Percentiles rank a stretch among this genome's conserved stretches.
These are phyloP conservation scores for Echinops telfairi DNA, from an alignment of 2,113 vertebrate species.

Conservation along the genomic window DNA sequence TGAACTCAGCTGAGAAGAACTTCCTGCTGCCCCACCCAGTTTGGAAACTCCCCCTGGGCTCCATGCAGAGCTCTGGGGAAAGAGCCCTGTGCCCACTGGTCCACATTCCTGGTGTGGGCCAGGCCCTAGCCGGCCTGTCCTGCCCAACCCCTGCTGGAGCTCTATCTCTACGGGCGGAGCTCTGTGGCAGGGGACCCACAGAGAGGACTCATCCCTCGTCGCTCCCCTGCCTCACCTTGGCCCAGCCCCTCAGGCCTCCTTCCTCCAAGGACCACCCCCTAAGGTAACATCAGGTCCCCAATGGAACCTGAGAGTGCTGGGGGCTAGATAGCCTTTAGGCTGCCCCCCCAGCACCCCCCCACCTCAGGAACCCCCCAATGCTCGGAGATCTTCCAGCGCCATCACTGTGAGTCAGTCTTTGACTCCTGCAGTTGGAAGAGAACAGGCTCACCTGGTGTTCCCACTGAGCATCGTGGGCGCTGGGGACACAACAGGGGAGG, in stretches of 20 bases:
- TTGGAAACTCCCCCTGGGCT: slow-evolving; percentile 57
- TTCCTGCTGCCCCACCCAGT: background rate
- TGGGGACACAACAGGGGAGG: background rate
- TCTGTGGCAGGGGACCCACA: background rate
- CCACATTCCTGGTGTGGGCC: slow-evolving; percentile 19
- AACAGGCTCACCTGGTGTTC: slow-evolving; percentile 51
- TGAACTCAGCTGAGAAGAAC: slow-evolving; percentile 65
- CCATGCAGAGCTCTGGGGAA: background rate
- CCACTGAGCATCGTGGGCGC: background rate
- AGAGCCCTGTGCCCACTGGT: background rate
- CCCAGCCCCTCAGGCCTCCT: background rate
- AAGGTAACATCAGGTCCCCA: too few species aligned
- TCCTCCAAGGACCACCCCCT: background rate
- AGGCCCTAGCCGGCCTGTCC: background rate
- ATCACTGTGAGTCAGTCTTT: background rate
- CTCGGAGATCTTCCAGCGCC: background rate
- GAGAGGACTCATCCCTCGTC: background rate
- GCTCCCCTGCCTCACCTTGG: background rate
- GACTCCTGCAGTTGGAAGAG: background rate
- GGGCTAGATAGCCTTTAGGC: background rate
- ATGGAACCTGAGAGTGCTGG: background rate
- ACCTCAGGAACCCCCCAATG: background rate
- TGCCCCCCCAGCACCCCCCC: background rate
- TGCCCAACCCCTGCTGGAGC: rapidly evolving
- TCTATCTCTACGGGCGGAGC: background rate